Evolutionary conservation across 1,140 invertebrate genomes (phyloP).

Genomic region (Ectropis grisescens): DNA sequence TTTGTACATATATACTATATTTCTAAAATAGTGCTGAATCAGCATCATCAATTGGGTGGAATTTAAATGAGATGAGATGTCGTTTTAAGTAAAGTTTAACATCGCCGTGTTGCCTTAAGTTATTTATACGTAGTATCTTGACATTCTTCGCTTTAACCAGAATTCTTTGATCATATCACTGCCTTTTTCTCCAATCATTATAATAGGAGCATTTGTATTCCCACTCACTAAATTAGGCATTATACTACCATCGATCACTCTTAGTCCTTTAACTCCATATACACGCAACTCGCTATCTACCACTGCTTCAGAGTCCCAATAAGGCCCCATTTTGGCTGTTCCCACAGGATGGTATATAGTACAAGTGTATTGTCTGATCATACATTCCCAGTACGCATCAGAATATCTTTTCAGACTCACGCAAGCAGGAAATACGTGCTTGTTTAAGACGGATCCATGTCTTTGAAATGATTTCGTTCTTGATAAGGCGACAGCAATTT

Average conservation of each 20-base stretch:
- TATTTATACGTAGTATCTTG: constrained; percentile 49
- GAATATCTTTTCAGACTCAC: constrained; percentile 74
- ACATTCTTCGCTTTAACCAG: constrained; percentile 73
- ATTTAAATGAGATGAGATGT: too few species aligned
- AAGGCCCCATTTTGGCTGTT: constrained; percentile 94
- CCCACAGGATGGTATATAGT: constrained; percentile 92
- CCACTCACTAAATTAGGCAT: constrained; percentile 88
- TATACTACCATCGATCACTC: constrained; percentile 89
- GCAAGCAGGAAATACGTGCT: constrained; percentile 80
- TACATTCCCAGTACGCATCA: constrained; percentile 86
- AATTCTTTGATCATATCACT: constrained; percentile 86
- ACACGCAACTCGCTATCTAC: constrained; percentile 88
- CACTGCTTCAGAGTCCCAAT: constrained; percentile 86
- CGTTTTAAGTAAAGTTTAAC: too few species aligned
- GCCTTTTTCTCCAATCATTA: constrained; percentile 90
- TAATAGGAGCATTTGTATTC: constrained; percentile 87
- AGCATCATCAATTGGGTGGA: constrained; percentile 21
- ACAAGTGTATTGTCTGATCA: constrained; percentile 83
- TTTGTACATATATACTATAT: too few species aligned
- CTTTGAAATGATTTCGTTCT: constrained; percentile 79
- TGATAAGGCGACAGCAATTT: constrained; percentile 81
- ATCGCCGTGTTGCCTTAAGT: too few species aligned
- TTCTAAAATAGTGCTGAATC: too few species aligned
- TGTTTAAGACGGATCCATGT: constrained; percentile 78
- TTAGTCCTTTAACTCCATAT: constrained; percentile 82